Conservation (phyloP, 30 jellyfish, hydroid and myxozoan genomes). For the Aurelia aurita region DNA sequence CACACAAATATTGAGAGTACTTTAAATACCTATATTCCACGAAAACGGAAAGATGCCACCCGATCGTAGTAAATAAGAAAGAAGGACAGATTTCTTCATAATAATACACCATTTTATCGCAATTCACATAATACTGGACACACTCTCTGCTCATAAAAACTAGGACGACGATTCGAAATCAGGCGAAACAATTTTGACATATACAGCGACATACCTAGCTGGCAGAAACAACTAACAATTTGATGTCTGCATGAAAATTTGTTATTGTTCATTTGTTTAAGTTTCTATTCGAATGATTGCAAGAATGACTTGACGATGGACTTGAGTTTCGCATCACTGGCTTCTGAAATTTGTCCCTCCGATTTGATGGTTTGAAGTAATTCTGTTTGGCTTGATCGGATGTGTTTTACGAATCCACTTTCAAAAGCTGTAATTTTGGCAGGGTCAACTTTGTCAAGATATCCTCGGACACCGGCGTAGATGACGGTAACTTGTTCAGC, state of each 20-base stretch:
- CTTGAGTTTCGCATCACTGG: constrained; percentile 89
- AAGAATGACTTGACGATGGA: constrained; percentile 86
- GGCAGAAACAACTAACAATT: not conserved
- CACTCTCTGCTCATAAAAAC: constrained; percentile 41
- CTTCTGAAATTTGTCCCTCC: constrained; percentile 98
- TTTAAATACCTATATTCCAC: no score
- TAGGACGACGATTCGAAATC: constrained; percentile 39
- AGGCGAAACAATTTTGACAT: constrained; percentile 50
- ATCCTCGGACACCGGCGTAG: constrained; percentile 99
- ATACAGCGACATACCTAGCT: constrained; percentile 53
- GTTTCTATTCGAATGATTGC: constrained; percentile 80
- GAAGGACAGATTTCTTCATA: no score
- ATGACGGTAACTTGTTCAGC: constrained; percentile 99
- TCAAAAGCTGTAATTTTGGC: constrained; percentile 93
- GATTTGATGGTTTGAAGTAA: constrained; percentile 81
- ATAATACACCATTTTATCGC: constrained; percentile 22
- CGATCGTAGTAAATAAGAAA: no score
- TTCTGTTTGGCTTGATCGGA: constrained; percentile 80
- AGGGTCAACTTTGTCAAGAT: constrained; percentile 96
- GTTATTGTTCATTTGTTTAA: not conserved
- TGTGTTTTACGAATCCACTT: constrained; percentile 85
- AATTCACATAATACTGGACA: constrained; percentile 47
- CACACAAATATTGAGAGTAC: no score
- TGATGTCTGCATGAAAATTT: not conserved
- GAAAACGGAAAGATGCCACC: no score